Conservation (phyloP, 2,113 vertebrate species). For the Leptobrachium ailaonicum region DNA sequence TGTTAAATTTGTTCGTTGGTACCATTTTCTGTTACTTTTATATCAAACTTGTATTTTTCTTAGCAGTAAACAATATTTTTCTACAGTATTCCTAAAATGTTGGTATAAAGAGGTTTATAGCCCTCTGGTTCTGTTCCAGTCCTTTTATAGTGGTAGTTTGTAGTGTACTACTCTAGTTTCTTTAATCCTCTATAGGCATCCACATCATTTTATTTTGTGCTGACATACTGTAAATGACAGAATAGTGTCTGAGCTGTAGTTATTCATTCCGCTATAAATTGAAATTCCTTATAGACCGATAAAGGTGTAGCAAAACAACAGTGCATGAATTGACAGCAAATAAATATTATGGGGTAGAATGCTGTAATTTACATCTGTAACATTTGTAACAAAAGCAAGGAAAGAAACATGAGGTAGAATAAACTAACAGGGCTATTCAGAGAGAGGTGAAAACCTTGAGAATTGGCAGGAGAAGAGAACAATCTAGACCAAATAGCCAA, state of each 20-base stretch:
- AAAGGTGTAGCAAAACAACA: conserved; percentile 24
- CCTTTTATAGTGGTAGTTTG: not conserved
- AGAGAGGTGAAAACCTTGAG: no score
- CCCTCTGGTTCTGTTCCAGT: not conserved
- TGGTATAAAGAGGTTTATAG: not conserved
- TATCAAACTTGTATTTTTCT: no score
- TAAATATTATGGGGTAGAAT: conserved; percentile 6
- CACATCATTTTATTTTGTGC: not conserved
- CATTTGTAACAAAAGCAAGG: conserved; percentile 22
- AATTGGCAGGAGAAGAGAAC: no score
- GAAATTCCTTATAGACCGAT: conserved; percentile 11
- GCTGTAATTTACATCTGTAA: conserved; percentile 10
- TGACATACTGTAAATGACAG: conserved; percentile 17
- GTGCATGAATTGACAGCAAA: conserved; percentile 14
- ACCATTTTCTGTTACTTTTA: no score
- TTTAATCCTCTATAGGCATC: not conserved
- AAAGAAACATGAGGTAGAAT: no score
- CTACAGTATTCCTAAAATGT: not conserved
- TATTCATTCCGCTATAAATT: not conserved
- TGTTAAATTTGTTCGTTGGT: no score
- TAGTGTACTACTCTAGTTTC: not conserved
- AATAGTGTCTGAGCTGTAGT: not conserved
- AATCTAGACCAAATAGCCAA: no score
- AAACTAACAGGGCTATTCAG: no score
- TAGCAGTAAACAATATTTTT: no score